phyloP scores from a whole-genome alignment of 2,888 invertebrate species.

The Doris montereyensis region DNA sequence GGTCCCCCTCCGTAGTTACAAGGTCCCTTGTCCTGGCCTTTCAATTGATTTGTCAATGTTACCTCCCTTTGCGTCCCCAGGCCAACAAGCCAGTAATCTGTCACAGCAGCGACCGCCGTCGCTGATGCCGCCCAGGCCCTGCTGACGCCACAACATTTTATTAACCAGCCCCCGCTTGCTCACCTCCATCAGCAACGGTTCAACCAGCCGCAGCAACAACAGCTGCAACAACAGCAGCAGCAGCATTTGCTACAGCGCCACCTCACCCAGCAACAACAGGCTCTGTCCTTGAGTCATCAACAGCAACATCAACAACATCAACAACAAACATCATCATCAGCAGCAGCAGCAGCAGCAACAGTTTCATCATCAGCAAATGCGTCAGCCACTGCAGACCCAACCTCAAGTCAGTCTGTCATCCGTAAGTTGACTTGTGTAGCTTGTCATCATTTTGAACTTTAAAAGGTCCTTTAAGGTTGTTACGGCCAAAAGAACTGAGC shows the following conservation, averaged over 20 bases:
- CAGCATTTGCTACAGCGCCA: conserved; percentile 6
- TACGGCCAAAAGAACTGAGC: no score
- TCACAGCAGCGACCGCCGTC: no score
- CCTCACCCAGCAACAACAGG: not conserved
- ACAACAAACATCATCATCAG: not conserved
- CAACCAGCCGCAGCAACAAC: conserved; percentile 22
- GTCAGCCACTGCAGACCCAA: conserved; percentile 6
- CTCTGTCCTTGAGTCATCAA: not conserved
- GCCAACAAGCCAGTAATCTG: conserved; percentile 15
- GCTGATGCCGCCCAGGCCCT: conserved; percentile 3
- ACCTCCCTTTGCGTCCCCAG: not conserved
- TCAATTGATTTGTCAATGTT: no score
- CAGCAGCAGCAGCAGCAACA: no score
- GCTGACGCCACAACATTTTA: conserved; percentile 30
- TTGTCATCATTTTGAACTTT: no score
- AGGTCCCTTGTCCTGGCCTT: no score
- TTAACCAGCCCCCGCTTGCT: conserved; percentile 33
- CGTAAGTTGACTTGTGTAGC: no score
- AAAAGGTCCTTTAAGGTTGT: no score
- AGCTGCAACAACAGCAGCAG: conserved; percentile 30
- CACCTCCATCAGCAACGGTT: conserved; percentile 27
- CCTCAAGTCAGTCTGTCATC: no score
- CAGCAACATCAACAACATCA: not conserved
- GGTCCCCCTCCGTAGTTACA: no score
- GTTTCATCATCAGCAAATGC: not conserved